phyloP scores from a whole-genome alignment of 2,113 vertebrate genomes.

The Oreochromis aureus region DNA sequence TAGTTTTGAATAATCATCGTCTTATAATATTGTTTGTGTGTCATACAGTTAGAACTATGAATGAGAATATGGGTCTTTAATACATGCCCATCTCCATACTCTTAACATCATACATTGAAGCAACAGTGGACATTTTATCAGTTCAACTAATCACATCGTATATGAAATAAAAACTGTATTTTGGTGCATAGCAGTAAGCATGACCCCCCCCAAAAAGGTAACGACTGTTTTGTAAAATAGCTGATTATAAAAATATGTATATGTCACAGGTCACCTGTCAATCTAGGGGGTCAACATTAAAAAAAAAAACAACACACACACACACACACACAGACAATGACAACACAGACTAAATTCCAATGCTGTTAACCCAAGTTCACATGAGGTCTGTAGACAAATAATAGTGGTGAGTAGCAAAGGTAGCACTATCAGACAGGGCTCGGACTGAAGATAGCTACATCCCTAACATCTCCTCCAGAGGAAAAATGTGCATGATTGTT shows the following conservation, averaged over 20 bases:
- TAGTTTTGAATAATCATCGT: background rate
- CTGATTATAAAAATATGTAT: background rate
- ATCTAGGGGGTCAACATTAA: background rate
- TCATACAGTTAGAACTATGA: background rate
- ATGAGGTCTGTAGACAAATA: background rate
- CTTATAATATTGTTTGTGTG: too few relatives aligned
- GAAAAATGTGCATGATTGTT: background rate
- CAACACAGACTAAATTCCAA: background rate
- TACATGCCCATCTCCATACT: background rate
- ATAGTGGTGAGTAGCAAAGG: background rate
- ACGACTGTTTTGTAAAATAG: background rate
- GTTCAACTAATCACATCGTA: background rate
- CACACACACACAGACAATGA: background rate
- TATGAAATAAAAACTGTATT: background rate
- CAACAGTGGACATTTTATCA: background rate
- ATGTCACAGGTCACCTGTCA: background rate
- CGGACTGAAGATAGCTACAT: background rate
- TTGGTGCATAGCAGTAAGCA: background rate
- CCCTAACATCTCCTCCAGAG: background rate
- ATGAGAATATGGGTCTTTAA: background rate
- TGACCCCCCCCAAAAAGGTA: background rate
- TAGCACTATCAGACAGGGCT: background rate
- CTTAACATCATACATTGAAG: background rate
- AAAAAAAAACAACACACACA: background rate
- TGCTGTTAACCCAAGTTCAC: background rate